phyloP scores from a whole-genome alignment of 2,797 vertebrate genomes.

The Neopelma chrysocephalum region DNA sequence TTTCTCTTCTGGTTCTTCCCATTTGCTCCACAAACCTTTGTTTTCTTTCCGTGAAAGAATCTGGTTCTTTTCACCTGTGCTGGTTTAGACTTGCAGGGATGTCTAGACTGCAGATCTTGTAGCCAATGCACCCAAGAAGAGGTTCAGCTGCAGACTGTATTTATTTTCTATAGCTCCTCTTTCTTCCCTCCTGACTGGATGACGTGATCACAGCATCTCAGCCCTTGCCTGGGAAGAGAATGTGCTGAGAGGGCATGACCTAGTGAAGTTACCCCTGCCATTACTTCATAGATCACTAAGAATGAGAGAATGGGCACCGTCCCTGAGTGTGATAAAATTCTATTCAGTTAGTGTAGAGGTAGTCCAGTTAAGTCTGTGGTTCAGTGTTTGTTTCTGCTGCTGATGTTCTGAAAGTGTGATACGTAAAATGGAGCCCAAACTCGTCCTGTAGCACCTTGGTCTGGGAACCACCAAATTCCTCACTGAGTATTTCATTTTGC shows the following conservation, averaged over 20 bases:
- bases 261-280: conserved; percentile 25
- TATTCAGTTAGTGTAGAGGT: not conserved
- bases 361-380: not conserved
- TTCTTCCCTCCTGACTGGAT: not conserved
- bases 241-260: conserved; percentile 49
- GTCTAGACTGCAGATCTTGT: not conserved
- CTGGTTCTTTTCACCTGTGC: not conserved
- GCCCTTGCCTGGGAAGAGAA: conserved; percentile 35
- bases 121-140: not conserved
- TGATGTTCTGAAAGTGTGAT: not conserved
- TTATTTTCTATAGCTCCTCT: conserved; percentile 28
- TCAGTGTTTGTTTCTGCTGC: not conserved
- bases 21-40: not conserved
- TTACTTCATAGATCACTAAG: conserved; percentile 6
- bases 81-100: conserved; percentile 15
- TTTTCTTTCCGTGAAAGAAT: not conserved
- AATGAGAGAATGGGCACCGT: not conserved
- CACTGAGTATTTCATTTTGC: not conserved
- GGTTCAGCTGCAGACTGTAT: conserved; percentile 13
- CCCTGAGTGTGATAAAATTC: not conserved
- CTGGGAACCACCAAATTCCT: not conserved
- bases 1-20: not conserved
- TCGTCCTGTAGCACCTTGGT: not conserved
- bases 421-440: not conserved
- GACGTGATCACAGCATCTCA: conserved; percentile 43